These are phyloP conservation scores for Oryzias curvinotus DNA, from an alignment of 2,113 vertebrate species.

Conservation along the genomic window DNA sequence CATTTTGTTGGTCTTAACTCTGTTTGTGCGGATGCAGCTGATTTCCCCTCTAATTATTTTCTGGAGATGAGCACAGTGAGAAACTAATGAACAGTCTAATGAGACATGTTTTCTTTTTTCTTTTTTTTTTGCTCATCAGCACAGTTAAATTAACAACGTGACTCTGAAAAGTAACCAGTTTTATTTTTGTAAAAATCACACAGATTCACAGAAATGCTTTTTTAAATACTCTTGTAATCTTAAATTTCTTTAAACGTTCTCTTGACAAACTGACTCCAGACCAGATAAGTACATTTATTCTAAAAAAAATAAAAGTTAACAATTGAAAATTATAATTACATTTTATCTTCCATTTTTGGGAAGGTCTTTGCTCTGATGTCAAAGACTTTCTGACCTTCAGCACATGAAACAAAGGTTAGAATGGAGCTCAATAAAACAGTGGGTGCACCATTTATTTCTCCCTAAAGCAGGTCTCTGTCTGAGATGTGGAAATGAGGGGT, in stretches of 20 bases:
- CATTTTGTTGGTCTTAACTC: neutral
- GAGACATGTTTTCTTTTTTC: conserved; percentile 9
- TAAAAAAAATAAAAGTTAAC: no score
- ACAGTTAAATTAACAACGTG: conserved; percentile 42
- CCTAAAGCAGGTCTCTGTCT: neutral
- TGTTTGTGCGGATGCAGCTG: conserved; percentile 39
- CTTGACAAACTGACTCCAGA: no score
- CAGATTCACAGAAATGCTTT: conserved; percentile 1
- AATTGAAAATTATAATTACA: no score
- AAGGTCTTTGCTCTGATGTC: conserved; percentile 2
- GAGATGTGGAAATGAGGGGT: neutral
- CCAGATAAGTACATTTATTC: no score
- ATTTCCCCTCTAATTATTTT: conserved; percentile 58
- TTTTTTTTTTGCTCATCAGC: conserved; percentile 34
- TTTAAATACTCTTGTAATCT: neutral
- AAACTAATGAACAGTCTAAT: conserved; percentile 68
- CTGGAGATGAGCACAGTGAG: conserved; percentile 57
- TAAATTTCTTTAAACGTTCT: neutral
- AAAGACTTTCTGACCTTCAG: conserved; percentile 40
- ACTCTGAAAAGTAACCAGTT: conserved; percentile 28
- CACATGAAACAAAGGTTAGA: conserved; percentile 52
- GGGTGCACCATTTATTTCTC: neutral
- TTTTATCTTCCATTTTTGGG: no score
- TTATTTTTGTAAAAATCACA: conserved; percentile 3
- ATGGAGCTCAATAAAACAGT: conserved; percentile 26